A percentile compares a stretch with the other conserved stretches of the same genome.
Conservation (phyloP, 2,797 vertebrate species). For the Gallinago stenura region DNA sequence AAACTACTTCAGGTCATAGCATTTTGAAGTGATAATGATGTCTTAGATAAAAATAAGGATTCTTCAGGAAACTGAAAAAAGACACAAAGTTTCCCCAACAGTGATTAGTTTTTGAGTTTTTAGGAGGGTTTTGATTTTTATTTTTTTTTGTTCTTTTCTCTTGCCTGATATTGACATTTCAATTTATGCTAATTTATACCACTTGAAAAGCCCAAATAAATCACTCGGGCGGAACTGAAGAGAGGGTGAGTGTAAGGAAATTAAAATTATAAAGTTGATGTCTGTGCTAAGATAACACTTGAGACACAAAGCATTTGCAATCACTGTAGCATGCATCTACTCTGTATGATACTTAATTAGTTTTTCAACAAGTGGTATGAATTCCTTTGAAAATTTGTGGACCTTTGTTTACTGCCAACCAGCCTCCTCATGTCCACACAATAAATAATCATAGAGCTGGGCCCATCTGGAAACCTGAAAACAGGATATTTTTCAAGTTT, state of each 20-base stretch:
- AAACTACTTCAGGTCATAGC: background rate
- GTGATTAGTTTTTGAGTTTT: background rate
- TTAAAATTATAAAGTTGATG: conserved; percentile 71
- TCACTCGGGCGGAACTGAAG: conserved; percentile 55
- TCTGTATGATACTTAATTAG: conserved; percentile 71
- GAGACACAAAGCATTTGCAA: conserved; percentile 66
- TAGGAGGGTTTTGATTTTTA: background rate
- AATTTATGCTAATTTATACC: conserved; percentile 73
- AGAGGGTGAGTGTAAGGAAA: conserved; percentile 66
- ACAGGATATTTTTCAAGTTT: conserved; percentile 39
- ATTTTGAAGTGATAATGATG: background rate
- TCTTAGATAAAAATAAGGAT: conserved; percentile 28
- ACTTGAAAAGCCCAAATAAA: conserved; percentile 66
- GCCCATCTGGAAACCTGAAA: conserved; percentile 68
- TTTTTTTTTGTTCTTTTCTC: background rate
- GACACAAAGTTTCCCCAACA: background rate
- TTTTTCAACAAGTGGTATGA: conserved; percentile 63
- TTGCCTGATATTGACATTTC: conserved; percentile 69
- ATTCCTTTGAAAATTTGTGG: conserved; percentile 69
- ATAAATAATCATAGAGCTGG: conserved; percentile 58
- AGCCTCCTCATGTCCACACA: conserved; percentile 49
- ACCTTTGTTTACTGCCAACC: conserved; percentile 66
- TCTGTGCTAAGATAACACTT: conserved; percentile 63
- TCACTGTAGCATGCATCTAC: conserved; percentile 62
- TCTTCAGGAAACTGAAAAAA: conserved; percentile 22